These are phyloP conservation scores for Folsomia candida DNA, from an alignment of 2,888 invertebrate species.

Conservation along the genomic window DNA sequence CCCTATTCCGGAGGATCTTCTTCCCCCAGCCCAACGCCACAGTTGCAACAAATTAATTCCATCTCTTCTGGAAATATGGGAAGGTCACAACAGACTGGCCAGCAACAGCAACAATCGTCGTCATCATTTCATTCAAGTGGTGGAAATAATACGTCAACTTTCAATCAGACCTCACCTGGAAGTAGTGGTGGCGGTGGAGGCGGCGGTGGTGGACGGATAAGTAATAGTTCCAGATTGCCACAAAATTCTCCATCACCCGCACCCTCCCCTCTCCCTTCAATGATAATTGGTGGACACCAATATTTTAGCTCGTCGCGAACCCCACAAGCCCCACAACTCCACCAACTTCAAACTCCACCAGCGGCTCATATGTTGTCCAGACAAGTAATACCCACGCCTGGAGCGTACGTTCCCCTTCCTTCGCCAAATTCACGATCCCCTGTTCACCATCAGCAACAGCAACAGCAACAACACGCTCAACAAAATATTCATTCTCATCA, in stretches of 20 bases:
- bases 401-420: background rate
- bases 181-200: too few species aligned
- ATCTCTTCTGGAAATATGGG: background rate
- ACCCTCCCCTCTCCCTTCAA: too few species aligned
- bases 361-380: background rate
- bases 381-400: background rate
- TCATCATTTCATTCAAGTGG: background rate
- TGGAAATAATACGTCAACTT: too few species aligned
- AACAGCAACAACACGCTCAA: background rate
- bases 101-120: background rate
- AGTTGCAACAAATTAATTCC: too few species aligned
- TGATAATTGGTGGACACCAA: too few species aligned
- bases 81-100: background rate
- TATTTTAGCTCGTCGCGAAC: too few species aligned
- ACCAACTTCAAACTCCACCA: background rate
- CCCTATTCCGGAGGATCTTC: background rate
- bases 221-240: too few species aligned
- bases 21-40: background rate
- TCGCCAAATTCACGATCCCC: background rate
- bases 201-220: too few species aligned
- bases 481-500: background rate
- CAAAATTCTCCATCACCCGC: too few species aligned
- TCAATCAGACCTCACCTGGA: too few species aligned
- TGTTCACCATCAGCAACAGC: background rate
- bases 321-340: too few species aligned